phyloP scores from a whole-genome alignment of 2,113 vertebrate genomes.

The Pelecanoides urinatrix region DNA sequence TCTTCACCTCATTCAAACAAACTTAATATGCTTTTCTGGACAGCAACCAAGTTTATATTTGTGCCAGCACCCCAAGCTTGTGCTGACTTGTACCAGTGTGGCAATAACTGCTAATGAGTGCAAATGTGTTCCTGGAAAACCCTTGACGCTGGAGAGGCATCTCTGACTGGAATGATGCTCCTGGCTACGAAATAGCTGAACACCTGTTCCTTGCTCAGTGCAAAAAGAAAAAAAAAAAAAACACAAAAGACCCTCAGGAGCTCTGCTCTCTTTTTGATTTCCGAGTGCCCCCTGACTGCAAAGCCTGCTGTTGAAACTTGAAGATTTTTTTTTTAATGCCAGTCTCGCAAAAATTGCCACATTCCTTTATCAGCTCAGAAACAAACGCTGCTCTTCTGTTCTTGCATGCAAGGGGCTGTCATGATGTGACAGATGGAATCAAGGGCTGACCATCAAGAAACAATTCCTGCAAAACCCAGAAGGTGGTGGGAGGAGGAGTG shows the following conservation, averaged over 20 bases:
- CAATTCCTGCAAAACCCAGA: not conserved
- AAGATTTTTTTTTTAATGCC: not conserved
- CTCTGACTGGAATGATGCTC: slow-evolving; percentile 45
- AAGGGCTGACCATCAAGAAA: not conserved
- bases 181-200: slow-evolving; percentile 45
- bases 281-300: not conserved
- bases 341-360: not conserved
- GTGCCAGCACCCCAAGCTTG: slow-evolving; percentile 48
- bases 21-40: slow-evolving; percentile 24
- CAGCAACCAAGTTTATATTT: not conserved
- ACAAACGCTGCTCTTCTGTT: not conserved
- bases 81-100: slow-evolving; percentile 35
- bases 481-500: not conserved
- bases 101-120: slow-evolving; percentile 49
- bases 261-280: not conserved
- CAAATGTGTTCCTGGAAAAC: slow-evolving; percentile 62
- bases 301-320: not conserved
- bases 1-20: not conserved
- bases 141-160: not conserved
- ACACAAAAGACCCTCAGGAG: not conserved
- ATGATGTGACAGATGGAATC: not conserved
- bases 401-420: not conserved
- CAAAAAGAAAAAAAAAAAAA: not conserved
- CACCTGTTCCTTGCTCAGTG: slow-evolving; percentile 23
- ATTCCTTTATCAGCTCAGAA: not conserved